phyloP scores from a whole-genome alignment of 2,888 invertebrate species.

The Biston betularia region DNA sequence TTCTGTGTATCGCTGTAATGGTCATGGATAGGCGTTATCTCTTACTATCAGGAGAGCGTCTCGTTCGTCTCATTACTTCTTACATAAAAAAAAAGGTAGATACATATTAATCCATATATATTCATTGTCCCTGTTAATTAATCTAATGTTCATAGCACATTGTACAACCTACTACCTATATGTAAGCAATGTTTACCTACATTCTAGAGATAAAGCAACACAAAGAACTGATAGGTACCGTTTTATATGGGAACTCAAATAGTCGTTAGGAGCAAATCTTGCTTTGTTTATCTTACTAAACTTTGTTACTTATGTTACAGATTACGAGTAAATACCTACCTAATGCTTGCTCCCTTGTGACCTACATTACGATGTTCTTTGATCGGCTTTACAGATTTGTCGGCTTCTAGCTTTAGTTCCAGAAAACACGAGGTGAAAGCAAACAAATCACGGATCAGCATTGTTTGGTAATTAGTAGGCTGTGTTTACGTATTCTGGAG shows the following conservation, averaged over 20 bases:
- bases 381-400: slow-evolving; percentile 30
- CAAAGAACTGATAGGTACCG: slow-evolving; percentile 28
- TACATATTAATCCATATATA: neutral
- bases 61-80: too few relatives aligned
- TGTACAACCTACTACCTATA: neutral
- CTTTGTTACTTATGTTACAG: slow-evolving; percentile 10
- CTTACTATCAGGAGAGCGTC: too few relatives aligned
- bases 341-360: neutral
- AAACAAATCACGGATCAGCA: too few relatives aligned
- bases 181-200: slow-evolving; percentile 31
- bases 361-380: slow-evolving; percentile 7
- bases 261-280: slow-evolving; percentile 23
- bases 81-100: too few relatives aligned
- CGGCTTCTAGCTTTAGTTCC: slow-evolving; percentile 1
- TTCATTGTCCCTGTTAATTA: slow-evolving; percentile 14
- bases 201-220: slow-evolving; percentile 20
- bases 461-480: too few relatives aligned
- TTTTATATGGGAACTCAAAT: slow-evolving; percentile 36
- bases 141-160: slow-evolving; percentile 4
- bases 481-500: too few relatives aligned
- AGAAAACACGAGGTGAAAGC: neutral
- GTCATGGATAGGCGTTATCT: too few relatives aligned
- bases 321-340: neutral
- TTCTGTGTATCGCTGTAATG: too few relatives aligned
- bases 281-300: slow-evolving; percentile 16